Evolutionary conservation across 2,888 invertebrate genomes (phyloP).

Genomic region (Rugalucina vietnamica): DNA sequence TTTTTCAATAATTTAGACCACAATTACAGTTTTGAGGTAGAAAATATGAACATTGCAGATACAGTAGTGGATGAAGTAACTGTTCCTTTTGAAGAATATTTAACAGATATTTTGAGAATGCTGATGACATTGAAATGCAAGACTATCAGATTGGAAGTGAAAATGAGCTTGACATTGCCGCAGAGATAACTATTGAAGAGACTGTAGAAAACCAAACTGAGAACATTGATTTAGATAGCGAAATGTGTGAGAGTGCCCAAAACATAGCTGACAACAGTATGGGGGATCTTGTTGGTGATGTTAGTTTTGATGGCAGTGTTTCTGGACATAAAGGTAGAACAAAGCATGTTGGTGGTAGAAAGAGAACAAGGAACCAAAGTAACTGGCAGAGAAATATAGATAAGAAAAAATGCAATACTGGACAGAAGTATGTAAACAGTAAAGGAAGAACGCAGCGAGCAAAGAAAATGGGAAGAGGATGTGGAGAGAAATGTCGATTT

Average conservation of each 20-base stretch:
- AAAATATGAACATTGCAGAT: too few species aligned
- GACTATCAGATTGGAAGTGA: too few species aligned
- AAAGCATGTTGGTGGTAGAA: slow-evolving; percentile 16
- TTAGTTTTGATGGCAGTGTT: not conserved
- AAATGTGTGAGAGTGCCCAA: not conserved
- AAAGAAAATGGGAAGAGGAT: slow-evolving; percentile 4
- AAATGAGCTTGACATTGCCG: too few species aligned
- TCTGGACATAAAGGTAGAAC: not conserved
- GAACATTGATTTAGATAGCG: not conserved
- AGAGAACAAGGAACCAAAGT: slow-evolving; percentile 10
- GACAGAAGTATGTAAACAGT: not conserved
- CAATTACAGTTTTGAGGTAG: not conserved
- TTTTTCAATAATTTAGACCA: too few species aligned
- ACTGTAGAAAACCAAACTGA: not conserved
- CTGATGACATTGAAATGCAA: too few species aligned
- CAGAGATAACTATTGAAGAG: too few species aligned
- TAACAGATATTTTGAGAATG: too few species aligned
- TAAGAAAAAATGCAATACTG: slow-evolving; percentile 12
- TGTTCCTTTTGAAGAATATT: too few species aligned
- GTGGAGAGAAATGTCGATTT: slow-evolving; percentile 27
- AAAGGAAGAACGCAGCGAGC: not conserved
- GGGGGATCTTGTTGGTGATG: not conserved
- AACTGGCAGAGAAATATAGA: slow-evolving; percentile 14
- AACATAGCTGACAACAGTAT: slow-evolving; percentile 1
- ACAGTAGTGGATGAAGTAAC: too few species aligned